Conservation (phyloP, 1,140 invertebrate genomes). For the Trialeurodes vaporariorum region DNA sequence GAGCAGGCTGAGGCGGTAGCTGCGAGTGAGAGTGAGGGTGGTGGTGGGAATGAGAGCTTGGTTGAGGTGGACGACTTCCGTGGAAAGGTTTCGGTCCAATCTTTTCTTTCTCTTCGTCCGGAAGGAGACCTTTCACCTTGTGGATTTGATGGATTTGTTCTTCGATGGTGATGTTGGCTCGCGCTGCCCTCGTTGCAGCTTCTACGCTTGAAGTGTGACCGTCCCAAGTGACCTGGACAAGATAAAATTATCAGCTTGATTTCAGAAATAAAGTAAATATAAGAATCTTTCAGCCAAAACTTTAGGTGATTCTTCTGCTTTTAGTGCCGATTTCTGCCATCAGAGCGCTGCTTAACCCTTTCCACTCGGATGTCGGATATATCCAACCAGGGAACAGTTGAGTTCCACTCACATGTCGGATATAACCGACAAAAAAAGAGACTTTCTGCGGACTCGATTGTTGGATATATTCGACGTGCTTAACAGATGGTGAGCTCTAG, state of each 20-base stretch:
- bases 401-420: no score
- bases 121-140: constrained; percentile 83
- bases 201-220: constrained; percentile 93
- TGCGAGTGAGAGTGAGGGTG: constrained; percentile 25
- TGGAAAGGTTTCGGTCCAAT: constrained; percentile 62
- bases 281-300: no score
- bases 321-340: no score
- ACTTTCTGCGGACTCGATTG: no score
- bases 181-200: constrained; percentile 76
- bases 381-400: no score
- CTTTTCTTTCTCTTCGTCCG: constrained; percentile 88
- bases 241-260: background rate
- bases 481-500: no score
- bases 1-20: constrained; percentile 20
- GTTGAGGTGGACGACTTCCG: background rate
- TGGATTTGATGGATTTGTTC: constrained; percentile 97
- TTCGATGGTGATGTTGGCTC: constrained; percentile 91
- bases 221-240: constrained; percentile 78
- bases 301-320: no score
- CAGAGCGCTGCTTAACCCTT: no score
- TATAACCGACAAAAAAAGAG: no score
- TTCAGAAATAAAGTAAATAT: background rate
- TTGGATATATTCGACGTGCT: no score
- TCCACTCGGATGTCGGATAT: no score
- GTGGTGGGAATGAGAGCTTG: constrained; percentile 27